phyloP scores from a whole-genome alignment of 2,797 vertebrate species.

The Anguilla megastoma region DNA sequence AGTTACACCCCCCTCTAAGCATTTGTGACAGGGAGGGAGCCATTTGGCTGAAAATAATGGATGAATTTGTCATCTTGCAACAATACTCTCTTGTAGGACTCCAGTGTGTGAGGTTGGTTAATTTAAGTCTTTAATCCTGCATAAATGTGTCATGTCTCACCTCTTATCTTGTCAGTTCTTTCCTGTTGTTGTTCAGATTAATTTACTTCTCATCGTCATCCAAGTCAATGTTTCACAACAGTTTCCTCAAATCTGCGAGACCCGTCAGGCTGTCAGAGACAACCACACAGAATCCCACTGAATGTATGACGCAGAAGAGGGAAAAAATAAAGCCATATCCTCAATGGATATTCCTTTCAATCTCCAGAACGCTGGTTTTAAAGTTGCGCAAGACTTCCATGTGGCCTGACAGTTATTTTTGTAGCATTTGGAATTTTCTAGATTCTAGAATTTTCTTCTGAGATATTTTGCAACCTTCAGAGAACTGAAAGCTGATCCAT shows the following conservation, averaged over 20 bases:
- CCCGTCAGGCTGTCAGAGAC: neutral
- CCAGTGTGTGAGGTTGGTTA: neutral
- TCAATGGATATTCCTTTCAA: neutral
- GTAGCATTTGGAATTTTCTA: constrained; percentile 5
- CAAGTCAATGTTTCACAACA: neutral
- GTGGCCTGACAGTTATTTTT: constrained; percentile 9
- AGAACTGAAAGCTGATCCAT: constrained; percentile 27
- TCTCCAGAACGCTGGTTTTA: neutral
- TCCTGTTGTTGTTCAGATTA: neutral
- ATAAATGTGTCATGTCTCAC: neutral
- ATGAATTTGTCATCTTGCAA: neutral
- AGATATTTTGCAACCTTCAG: neutral
- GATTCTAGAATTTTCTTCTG: neutral
- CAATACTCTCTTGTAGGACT: neutral
- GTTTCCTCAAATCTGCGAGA: neutral
- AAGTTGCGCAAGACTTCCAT: neutral
- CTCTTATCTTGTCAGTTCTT: neutral
- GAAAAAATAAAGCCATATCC: neutral
- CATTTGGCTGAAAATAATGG: neutral
- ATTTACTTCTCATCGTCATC: neutral
- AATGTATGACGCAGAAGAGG: neutral
- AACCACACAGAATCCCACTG: neutral
- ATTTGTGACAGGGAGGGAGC: neutral
- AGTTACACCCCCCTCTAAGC: neutral
- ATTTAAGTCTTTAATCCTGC: neutral